Conservation (phyloP, 2,113 vertebrate genomes). For the Herpetotheres cachinnans region DNA sequence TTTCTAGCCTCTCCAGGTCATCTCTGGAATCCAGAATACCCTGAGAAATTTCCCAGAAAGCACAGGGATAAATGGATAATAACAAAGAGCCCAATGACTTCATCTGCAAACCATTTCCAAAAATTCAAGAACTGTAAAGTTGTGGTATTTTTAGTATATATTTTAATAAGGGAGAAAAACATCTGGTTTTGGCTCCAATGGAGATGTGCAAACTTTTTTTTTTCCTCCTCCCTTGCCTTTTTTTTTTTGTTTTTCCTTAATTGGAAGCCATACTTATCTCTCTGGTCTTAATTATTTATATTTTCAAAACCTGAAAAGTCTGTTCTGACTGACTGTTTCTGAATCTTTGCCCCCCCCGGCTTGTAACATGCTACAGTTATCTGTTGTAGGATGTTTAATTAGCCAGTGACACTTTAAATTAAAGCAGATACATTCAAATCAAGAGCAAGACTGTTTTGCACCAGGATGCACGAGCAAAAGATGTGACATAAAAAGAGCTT, state of each 20-base stretch:
- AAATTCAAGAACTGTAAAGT: slow-evolving; percentile 54
- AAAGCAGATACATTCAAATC: background rate
- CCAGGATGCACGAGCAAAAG: background rate
- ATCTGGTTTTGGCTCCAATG: slow-evolving; percentile 34
- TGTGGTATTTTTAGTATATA: slow-evolving; percentile 53
- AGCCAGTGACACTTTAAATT: background rate
- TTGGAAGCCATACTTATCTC: background rate
- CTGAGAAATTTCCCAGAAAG: slow-evolving; percentile 34
- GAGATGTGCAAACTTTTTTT: background rate
- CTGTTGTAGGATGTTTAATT: background rate
- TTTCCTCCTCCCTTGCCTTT: rapidly evolving
- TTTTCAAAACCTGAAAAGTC: background rate
- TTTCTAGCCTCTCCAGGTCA: slow-evolving; percentile 13
- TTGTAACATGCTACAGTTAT: background rate
- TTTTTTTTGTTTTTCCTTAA: background rate
- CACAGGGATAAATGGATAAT: slow-evolving; percentile 21
- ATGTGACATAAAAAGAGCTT: background rate
- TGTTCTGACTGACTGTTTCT: background rate
- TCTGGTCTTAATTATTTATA: slow-evolving; percentile 14
- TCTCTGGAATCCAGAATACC: background rate
- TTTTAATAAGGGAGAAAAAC: slow-evolving; percentile 60
- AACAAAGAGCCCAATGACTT: slow-evolving; percentile 53
- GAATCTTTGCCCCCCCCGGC: background rate
- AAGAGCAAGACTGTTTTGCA: background rate
- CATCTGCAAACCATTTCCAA: slow-evolving; percentile 61